Evolutionary conservation across 2,888 invertebrate species (phyloP), one percentile per base, ranked within the genome.

Genomic region (Steromphala cineraria): DNA sequence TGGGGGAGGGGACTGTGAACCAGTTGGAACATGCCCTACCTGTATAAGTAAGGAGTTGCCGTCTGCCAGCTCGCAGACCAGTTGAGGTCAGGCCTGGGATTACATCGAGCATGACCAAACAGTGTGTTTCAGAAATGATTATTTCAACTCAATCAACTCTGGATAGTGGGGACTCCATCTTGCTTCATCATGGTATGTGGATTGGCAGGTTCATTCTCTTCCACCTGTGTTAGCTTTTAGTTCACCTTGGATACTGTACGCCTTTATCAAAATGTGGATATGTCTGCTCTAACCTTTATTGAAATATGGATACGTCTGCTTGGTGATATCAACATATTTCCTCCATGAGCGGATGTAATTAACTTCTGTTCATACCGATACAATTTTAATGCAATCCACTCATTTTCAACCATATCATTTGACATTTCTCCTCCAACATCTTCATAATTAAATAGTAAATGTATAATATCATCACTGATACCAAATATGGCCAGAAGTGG

Each of bases 121-220:
- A 71, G 71, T 31, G 71, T 40, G 71, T 71, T 31, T 71, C 71
- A 40, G 71, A 71, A 71, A 71, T 71, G 71, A 71, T 71, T 71
- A 71, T 71, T 71, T 71, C 71, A 71, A 24, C 28, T 1, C 19
- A 31, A 15, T 40, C 71, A 71, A 13, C 46, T 10, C 31, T 71
- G 71, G 71, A 71, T n/a, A 40, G 71, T 36, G 71, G 36, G 4
- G 19, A 31, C 17, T 31, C 19, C 36, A 36, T 36, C 28, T 71
- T 40, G 31, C 19, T 36, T 36, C 71, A 56, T 56, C 56, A 71
- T 71, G 71, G 71, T 71, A 71, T 71, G 71, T 71, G 71, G 71
- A 28, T 36, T 71, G 71, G 40, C 71, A 19, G 36, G 71, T 71
- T 28, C 62, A 28, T 62, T 28, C 46, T 46, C 46, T 13, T 10